Percentiles rank a stretch among this genome's conserved stretches.
phyloP scores from a whole-genome alignment of 2,797 vertebrate species.

The Chelmon rostratus region DNA sequence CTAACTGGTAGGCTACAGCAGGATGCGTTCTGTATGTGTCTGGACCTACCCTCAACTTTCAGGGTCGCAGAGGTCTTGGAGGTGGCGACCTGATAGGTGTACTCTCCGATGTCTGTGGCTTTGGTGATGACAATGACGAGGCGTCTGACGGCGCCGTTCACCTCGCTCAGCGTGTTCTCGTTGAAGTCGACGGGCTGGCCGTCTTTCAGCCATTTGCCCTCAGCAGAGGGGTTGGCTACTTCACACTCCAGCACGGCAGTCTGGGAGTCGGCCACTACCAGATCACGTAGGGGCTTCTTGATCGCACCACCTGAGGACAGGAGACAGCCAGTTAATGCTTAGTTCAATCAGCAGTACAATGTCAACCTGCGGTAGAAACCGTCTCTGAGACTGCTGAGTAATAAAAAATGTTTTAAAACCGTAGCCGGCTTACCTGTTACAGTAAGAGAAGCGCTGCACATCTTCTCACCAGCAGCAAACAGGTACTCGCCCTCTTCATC shows the following conservation, averaged over 20 bases:
- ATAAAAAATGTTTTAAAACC: background rate
- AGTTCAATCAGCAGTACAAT: background rate
- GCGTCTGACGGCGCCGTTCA: constrained; percentile 87
- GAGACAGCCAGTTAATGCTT: background rate
- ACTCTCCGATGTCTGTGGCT: constrained; percentile 93
- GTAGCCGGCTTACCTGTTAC: constrained; percentile 89
- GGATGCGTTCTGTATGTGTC: background rate
- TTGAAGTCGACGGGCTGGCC: constrained; percentile 86
- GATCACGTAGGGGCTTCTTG: constrained; percentile 92
- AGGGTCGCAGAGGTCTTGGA: constrained; percentile 96
- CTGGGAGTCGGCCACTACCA: constrained; percentile 96
- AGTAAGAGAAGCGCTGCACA: constrained; percentile 90
- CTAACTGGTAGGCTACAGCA: background rate
- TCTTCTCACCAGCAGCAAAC: constrained; percentile 96
- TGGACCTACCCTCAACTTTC: constrained; percentile 92
- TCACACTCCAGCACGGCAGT: constrained; percentile 93
- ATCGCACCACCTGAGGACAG: constrained; percentile 92
- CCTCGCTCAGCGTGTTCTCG: constrained; percentile 88
- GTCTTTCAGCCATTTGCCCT: constrained; percentile 94
- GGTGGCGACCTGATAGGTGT: constrained; percentile 95
- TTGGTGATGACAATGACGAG: constrained; percentile 90
- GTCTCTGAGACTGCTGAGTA: background rate
- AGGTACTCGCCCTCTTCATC: constrained; percentile 96
- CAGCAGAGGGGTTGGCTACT: constrained; percentile 92
- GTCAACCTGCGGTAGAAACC: background rate